phyloP scores from a whole-genome alignment of 2,888 invertebrate genomes.

The Apeira syringaria region DNA sequence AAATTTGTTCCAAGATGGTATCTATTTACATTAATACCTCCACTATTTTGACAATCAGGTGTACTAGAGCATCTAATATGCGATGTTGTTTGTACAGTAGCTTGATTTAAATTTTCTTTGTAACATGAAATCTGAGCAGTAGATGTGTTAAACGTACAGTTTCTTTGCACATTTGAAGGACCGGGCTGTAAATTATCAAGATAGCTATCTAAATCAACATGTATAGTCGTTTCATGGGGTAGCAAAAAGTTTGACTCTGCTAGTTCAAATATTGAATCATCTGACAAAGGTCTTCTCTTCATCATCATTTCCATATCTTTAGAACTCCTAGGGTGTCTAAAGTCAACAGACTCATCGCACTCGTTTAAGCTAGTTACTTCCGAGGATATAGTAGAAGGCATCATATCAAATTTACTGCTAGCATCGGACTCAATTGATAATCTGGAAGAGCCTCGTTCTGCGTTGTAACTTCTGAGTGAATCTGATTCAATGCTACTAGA shows the following conservation, averaged over 20 bases:
- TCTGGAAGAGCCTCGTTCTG: slow-evolving; percentile 73
- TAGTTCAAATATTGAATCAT: slow-evolving; percentile 88
- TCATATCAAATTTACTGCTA: slow-evolving; percentile 76
- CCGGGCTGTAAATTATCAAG: slow-evolving; percentile 85
- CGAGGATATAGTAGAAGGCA: slow-evolving; percentile 67
- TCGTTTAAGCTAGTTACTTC: slow-evolving; percentile 70
- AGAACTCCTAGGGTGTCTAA: slow-evolving; percentile 69
- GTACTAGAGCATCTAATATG: slow-evolving; percentile 67
- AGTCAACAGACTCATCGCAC: slow-evolving; percentile 79
- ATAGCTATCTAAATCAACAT: slow-evolving; percentile 87
- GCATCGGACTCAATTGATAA: slow-evolving; percentile 75
- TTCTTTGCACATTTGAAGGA: slow-evolving; percentile 43
- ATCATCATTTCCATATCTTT: slow-evolving; percentile 84
- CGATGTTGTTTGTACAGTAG: slow-evolving; percentile 37
- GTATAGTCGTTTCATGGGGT: slow-evolving; percentile 71
- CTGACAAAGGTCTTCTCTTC: slow-evolving; percentile 89
- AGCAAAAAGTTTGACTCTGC: slow-evolving; percentile 83
- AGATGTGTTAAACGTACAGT: slow-evolving; percentile 43
- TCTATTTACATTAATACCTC: slow-evolving; percentile 38
- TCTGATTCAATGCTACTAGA: slow-evolving; percentile 70
- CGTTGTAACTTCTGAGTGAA: slow-evolving; percentile 72
- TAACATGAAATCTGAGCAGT: slow-evolving; percentile 38
- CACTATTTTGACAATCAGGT: slow-evolving; percentile 52
- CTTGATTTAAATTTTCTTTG: slow-evolving; percentile 51
- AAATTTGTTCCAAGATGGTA: slow-evolving; percentile 41